phyloP scores from a whole-genome alignment of 2,888 invertebrate genomes.

The Eilema depressum region DNA sequence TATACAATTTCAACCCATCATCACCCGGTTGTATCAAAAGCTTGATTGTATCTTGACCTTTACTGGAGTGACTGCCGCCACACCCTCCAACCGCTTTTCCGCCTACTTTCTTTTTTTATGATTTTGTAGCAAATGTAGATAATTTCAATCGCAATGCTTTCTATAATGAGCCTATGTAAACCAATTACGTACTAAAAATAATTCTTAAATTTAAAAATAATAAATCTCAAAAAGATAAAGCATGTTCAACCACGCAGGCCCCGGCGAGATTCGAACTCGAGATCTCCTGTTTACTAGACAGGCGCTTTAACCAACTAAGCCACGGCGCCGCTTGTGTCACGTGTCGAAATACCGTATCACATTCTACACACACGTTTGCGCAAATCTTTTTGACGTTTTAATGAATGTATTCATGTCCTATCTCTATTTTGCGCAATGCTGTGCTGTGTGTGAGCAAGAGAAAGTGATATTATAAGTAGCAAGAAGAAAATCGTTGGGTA shows the following conservation, averaged over 20 bases:
- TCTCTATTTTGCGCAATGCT: conserved; percentile 14
- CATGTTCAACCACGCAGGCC: conserved; percentile 63
- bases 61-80: too few relatives aligned
- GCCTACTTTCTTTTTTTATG: too few relatives aligned
- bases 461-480: conserved; percentile 5
- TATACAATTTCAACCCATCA: too few relatives aligned
- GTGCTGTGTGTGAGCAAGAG: conserved; percentile 20
- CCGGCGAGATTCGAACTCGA: conserved; percentile 85
- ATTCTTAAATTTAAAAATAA: not conserved
- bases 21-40: too few relatives aligned
- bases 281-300: conserved; percentile 86
- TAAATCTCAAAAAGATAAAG: conserved; percentile 14
- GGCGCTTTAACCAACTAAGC: conserved; percentile 86
- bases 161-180: too few relatives aligned
- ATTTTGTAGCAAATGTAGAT: too few relatives aligned
- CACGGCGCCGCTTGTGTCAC: conserved; percentile 69
- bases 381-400: conserved; percentile 18
- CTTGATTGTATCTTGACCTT: too few relatives aligned
- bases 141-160: too few relatives aligned
- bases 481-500: not conserved
- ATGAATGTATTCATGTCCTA: conserved; percentile 11
- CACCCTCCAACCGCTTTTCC: too few relatives aligned
- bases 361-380: conserved; percentile 25
- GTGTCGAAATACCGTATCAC: conserved; percentile 38
- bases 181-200: not conserved